These are phyloP conservation scores for Daboia siamensis DNA, from an alignment of 2,113 vertebrate genomes.

Conservation along the genomic window DNA sequence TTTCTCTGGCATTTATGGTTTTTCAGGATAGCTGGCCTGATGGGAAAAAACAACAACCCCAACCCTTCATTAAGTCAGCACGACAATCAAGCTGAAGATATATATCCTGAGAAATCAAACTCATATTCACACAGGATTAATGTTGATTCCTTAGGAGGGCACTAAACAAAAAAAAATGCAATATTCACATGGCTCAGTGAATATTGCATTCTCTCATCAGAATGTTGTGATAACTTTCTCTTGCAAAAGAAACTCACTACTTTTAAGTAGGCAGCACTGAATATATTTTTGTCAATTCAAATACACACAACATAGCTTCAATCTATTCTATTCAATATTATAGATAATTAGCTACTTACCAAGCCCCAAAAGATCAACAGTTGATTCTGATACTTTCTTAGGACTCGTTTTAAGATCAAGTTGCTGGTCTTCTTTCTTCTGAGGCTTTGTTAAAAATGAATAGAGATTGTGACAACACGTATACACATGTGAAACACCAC, in stretches of 20 bases:
- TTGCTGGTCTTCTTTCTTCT: slow-evolving; percentile 85
- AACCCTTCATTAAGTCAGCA: not conserved
- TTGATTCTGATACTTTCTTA: slow-evolving; percentile 79
- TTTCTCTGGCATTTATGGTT: not conserved
- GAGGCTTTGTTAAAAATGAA: slow-evolving; percentile 59
- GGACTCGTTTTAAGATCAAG: slow-evolving; percentile 81
- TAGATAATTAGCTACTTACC: slow-evolving; percentile 76
- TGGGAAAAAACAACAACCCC: too few species aligned
- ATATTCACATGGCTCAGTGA: not conserved
- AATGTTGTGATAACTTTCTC: slow-evolving; percentile 52
- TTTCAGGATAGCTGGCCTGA: not conserved
- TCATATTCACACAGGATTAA: not conserved
- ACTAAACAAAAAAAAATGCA: not conserved
- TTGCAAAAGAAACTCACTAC: slow-evolving; percentile 69
- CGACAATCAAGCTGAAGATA: not conserved
- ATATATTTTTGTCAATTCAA: slow-evolving; percentile 35
- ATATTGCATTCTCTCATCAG: slow-evolving; percentile 30
- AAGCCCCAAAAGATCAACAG: slow-evolving; percentile 90
- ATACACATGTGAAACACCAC: slow-evolving; percentile 3
- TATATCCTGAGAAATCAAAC: not conserved
- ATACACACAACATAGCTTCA: slow-evolving; percentile 9
- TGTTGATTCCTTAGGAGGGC: not conserved
- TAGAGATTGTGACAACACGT: slow-evolving; percentile 31
- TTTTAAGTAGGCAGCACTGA: slow-evolving; percentile 33
- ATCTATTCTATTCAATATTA: slow-evolving; percentile 8